These are phyloP conservation scores for Drepanosiphum platanoidis DNA, from an alignment of 2,888 invertebrate species.

Conservation along the genomic window DNA sequence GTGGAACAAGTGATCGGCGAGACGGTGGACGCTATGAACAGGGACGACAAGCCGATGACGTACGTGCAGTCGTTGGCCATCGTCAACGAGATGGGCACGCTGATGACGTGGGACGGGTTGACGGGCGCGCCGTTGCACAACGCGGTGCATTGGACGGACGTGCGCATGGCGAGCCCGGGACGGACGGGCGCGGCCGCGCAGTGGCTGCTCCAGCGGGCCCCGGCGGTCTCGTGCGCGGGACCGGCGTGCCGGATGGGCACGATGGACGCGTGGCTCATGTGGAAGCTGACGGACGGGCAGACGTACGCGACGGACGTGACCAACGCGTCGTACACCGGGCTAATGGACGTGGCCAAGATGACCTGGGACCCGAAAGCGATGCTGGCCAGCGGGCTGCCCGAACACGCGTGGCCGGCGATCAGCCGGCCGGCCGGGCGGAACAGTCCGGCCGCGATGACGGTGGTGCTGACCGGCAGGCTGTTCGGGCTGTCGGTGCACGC, in stretches of 20 bases:
- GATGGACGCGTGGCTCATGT: constrained; percentile 33
- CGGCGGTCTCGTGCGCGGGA: not conserved
- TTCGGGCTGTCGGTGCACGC: not conserved
- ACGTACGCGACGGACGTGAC: constrained; percentile 36
- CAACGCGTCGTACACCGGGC: constrained; percentile 36
- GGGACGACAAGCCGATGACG: not conserved
- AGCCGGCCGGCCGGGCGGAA: not conserved
- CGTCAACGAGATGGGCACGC: constrained; percentile 28
- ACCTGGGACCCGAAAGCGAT: not conserved
- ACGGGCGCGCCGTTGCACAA: constrained; percentile 21
- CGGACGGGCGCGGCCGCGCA: constrained; percentile 7
- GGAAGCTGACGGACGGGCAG: constrained; percentile 26
- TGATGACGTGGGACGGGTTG: constrained; percentile 18
- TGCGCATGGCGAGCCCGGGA: not conserved
- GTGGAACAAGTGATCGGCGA: not conserved
- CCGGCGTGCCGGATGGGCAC: constrained; percentile 14
- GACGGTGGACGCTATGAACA: not conserved
- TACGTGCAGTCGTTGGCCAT: constrained; percentile 6
- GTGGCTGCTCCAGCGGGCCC: constrained; percentile 8
- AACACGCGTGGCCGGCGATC: not conserved
- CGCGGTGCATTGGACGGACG: constrained; percentile 30
- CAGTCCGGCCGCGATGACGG: not conserved
- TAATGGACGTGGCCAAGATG: constrained; percentile 8
- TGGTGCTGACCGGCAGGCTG: not conserved
- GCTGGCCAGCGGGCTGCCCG: not conserved